Percentiles rank a stretch among this genome's conserved stretches.
Evolutionary conservation across 2,888 invertebrate species (phyloP).

Genomic region (Drosophila lacicola): DNA sequence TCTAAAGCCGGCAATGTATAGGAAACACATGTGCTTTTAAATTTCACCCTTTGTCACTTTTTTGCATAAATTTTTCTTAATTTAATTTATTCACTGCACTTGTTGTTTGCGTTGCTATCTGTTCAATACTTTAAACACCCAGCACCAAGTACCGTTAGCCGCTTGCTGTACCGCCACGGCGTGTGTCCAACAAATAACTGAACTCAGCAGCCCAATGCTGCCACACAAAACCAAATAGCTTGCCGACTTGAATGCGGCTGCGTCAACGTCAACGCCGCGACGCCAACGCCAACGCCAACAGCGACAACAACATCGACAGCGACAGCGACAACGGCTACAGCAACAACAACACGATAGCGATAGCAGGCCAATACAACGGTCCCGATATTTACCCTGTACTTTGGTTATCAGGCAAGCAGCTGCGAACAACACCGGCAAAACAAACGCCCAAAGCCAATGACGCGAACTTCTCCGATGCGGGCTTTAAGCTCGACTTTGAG

Average conservation of each 20-base stretch:
- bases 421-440: constrained; percentile 57
- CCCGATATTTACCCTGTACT: constrained; percentile 34
- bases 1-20: constrained; percentile 1
- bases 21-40: constrained; percentile 19
- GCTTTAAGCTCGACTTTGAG: constrained; percentile 37
- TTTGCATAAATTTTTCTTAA: constrained; percentile 3
- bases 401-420: constrained; percentile 60
- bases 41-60: constrained; percentile 43
- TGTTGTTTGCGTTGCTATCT: constrained; percentile 22
- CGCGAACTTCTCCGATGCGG: constrained; percentile 33
- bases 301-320: constrained; percentile 23
- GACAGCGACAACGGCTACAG: constrained; percentile 6
- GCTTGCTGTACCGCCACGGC: constrained; percentile 75
- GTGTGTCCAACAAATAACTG: constrained; percentile 82
- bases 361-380: constrained; percentile 35
- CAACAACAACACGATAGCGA: constrained; percentile 29
- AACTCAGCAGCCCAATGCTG: constrained; percentile 76
- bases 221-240: constrained; percentile 79
- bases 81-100: constrained; percentile 41
- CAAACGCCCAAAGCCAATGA: constrained; percentile 48
- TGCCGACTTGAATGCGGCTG: constrained; percentile 45
- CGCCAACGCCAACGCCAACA: constrained; percentile 28
- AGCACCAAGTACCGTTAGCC: constrained; percentile 60
- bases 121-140: constrained; percentile 27
- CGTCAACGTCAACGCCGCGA: constrained; percentile 23